Evolutionary conservation across 2,797 vertebrate genomes (phyloP).

Genomic region (Xenops minutus): DNA sequence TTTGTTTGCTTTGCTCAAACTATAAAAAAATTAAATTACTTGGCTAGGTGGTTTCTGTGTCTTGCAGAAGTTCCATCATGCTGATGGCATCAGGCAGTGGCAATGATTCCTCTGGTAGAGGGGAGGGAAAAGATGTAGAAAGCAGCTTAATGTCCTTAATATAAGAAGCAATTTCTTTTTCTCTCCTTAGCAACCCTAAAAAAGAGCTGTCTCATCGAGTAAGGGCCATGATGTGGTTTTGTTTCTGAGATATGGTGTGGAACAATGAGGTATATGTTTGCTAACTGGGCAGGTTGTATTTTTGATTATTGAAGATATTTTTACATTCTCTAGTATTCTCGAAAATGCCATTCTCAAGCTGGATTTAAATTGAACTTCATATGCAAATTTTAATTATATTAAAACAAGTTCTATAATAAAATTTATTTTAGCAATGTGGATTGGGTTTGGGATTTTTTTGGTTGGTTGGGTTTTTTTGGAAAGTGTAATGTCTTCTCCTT

Average conservation of each 20-base stretch:
- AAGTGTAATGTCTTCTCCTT: background rate
- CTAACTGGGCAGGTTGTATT: background rate
- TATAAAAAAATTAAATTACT: too few species aligned
- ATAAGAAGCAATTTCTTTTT: background rate
- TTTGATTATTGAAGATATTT: background rate
- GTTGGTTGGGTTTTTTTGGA: background rate
- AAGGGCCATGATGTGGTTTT: background rate
- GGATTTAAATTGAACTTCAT: background rate
- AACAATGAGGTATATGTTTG: background rate
- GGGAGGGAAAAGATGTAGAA: background rate
- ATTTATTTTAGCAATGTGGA: background rate
- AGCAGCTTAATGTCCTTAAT: background rate
- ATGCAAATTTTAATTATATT: background rate
- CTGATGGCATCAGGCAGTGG: background rate
- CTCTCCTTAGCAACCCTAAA: background rate
- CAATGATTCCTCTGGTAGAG: background rate
- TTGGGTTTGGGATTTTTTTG: background rate
- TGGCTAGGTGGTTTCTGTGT: background rate
- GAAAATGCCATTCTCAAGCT: background rate
- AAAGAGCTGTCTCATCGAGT: background rate
- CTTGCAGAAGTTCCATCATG: background rate
- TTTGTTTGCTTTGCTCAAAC: background rate
- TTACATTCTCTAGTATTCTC: background rate
- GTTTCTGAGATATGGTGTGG: background rate
- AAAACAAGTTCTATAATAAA: background rate